Conservation (phyloP, 2,113 vertebrate species). For the Ailuropoda melanoleuca region DNA sequence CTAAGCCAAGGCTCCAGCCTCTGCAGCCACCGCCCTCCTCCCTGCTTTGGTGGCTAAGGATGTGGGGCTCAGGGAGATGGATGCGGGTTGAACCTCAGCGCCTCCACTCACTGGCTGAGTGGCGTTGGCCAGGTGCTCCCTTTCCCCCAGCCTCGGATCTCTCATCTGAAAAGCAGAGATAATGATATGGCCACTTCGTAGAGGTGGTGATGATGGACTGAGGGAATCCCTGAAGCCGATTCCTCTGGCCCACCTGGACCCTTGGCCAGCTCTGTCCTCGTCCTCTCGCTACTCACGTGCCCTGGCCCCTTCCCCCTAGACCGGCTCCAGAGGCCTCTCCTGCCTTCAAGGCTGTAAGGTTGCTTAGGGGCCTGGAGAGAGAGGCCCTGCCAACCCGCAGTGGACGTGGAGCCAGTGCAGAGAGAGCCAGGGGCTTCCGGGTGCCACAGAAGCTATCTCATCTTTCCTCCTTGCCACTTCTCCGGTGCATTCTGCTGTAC, state of each 20-base stretch:
- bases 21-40: fast-evolving
- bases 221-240: neutral
- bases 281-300: neutral
- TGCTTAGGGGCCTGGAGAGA: neutral
- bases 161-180: neutral
- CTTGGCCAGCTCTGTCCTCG: neutral
- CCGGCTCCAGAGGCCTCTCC: neutral
- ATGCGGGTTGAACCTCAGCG: neutral
- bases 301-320: too few species aligned
- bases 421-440: neutral
- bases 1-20: neutral
- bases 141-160: neutral
- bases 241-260: neutral
- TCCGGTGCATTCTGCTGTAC: too few species aligned
- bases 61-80: neutral
- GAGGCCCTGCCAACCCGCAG: neutral
- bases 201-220: neutral
- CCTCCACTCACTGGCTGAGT: neutral
- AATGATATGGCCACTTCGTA: neutral
- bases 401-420: neutral
- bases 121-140: too few species aligned
- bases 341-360: neutral
- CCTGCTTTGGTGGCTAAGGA: neutral
- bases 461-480: fast-evolving
- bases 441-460: neutral